These are phyloP conservation scores for Corvus hawaiiensis DNA, from an alignment of 2,113 vertebrate genomes.

Conservation along the genomic window DNA sequence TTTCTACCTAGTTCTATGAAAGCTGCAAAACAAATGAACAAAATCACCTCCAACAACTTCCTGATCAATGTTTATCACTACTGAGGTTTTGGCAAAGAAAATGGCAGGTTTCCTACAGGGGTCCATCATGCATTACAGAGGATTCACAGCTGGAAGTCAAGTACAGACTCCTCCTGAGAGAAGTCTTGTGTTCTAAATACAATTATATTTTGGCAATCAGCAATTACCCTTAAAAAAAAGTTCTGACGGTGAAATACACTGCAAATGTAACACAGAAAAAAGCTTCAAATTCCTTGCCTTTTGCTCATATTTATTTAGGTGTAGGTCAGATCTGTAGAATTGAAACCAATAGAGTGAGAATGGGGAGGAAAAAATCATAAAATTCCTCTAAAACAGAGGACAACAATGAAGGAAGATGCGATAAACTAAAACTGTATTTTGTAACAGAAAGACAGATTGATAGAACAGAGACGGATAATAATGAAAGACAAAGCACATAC, in stretches of 20 bases:
- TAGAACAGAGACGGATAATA: neutral
- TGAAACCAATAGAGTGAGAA: neutral
- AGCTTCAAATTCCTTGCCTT: neutral
- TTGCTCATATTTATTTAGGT: neutral
- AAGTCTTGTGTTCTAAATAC: neutral
- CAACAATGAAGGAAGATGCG: rapidly evolving
- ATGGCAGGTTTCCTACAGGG: neutral
- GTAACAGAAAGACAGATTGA: neutral
- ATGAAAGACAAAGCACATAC: neutral
- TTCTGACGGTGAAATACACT: neutral
- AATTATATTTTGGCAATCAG: neutral
- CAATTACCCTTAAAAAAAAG: neutral
- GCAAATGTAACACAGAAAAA: neutral
- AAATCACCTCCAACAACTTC: neutral
- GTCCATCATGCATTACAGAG: neutral
- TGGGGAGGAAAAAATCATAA: neutral
- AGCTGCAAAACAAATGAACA: neutral
- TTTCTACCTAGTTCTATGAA: neutral
- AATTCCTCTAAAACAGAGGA: neutral
- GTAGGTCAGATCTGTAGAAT: neutral
- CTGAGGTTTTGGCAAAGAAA: neutral
- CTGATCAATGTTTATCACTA: neutral
- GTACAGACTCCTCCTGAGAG: neutral
- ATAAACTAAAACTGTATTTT: neutral
- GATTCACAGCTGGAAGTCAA: neutral